Evolutionary conservation across 2,888 invertebrate species (phyloP).

Genomic region (Pyrochroa serraticornis): DNA sequence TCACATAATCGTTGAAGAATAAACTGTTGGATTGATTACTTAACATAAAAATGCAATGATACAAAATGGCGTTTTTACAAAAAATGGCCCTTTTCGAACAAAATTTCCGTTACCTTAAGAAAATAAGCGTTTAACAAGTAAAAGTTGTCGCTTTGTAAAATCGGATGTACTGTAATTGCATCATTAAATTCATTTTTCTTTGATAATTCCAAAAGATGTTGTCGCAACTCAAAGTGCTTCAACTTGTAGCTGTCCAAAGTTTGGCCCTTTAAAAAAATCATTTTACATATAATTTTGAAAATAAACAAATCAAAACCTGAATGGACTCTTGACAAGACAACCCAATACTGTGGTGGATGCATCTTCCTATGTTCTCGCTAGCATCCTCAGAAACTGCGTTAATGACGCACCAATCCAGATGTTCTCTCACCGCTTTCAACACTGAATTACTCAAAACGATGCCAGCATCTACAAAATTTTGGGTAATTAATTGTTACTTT

Average conservation of each 20-base stretch:
- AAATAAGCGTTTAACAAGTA: slow-evolving; percentile 77
- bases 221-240: slow-evolving; percentile 57
- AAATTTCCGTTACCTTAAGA: slow-evolving; percentile 62
- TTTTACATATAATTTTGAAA: slow-evolving; percentile 13
- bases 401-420: slow-evolving; percentile 88
- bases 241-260: slow-evolving; percentile 57
- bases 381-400: slow-evolving; percentile 83
- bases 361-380: slow-evolving; percentile 88
- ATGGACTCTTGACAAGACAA: slow-evolving; percentile 64
- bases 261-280: slow-evolving; percentile 51
- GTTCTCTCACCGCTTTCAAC: slow-evolving; percentile 75
- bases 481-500: no score
- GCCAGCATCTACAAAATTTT: slow-evolving; percentile 70
- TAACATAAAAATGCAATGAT: neutral
- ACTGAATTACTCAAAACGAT: slow-evolving; percentile 88
- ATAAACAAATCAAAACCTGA: no score
- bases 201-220: slow-evolving; percentile 55
- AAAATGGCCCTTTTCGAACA: neutral
- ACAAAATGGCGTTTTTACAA: neutral
- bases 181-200: slow-evolving; percentile 59
- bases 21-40: neutral
- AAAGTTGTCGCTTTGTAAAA: slow-evolving; percentile 66
- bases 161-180: slow-evolving; percentile 70
- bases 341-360: slow-evolving; percentile 75
- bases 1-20: neutral